Percentiles rank a stretch among this genome's conserved stretches.
These are phyloP conservation scores for Gorsachius goisagi DNA, from an alignment of 2,113 vertebrate species.

Conservation along the genomic window DNA sequence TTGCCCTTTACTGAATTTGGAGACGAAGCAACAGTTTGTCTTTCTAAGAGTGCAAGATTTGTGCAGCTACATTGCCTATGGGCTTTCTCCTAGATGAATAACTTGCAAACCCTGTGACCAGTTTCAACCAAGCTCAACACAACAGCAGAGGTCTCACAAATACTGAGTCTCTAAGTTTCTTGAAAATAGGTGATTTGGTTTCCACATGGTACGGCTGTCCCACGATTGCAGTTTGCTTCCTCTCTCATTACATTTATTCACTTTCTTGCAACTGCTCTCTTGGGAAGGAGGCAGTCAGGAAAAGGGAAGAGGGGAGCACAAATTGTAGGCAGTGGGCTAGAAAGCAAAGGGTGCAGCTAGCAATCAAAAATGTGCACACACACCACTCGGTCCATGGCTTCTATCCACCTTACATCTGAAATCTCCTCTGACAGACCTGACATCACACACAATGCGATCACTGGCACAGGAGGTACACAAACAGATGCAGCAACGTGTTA, in stretches of 20 bases:
- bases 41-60: not conserved
- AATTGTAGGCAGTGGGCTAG: not conserved
- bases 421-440: not conserved
- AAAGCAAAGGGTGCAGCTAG: not conserved
- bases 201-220: not conserved
- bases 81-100: not conserved
- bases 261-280: not conserved
- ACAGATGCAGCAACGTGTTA: not conserved
- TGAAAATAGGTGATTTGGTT: not conserved
- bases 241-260: conserved; percentile 1
- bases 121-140: not conserved
- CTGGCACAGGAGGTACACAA: not conserved
- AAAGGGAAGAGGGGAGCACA: not conserved
- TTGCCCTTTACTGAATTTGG: not conserved
- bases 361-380: not conserved
- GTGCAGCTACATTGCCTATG: fast-evolving
- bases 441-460: not conserved
- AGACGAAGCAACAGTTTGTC: not conserved
- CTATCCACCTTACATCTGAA: not conserved
- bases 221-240: conserved; percentile 15
- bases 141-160: not conserved
- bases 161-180: not conserved
- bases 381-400: not conserved
- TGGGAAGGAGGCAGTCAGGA: not conserved
- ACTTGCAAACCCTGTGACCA: not conserved